These are phyloP conservation scores for Xestobium rufovillosum DNA, from an alignment of 2,888 invertebrate species.

Conservation along the genomic window DNA sequence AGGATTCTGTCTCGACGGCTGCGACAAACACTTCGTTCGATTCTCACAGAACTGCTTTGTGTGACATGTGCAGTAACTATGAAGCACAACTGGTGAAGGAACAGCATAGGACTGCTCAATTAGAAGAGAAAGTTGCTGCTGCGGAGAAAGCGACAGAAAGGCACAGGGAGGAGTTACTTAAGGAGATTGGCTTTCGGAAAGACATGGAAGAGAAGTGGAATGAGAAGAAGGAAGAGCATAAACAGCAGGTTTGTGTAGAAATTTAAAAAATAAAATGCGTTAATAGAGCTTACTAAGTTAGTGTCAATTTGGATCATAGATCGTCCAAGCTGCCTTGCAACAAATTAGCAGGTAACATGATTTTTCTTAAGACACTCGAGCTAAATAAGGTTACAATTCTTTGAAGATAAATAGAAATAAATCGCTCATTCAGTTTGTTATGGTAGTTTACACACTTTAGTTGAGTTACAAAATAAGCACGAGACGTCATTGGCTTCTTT, in stretches of 20 bases:
- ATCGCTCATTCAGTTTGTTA: too few relatives aligned
- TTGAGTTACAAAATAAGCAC: too few relatives aligned
- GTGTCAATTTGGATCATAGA: too few relatives aligned
- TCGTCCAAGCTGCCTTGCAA: too few relatives aligned
- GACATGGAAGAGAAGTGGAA: constrained; percentile 75
- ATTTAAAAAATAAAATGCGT: constrained; percentile 5
- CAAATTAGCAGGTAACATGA: too few relatives aligned
- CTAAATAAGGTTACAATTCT: too few relatives aligned
- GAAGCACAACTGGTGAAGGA: constrained; percentile 74
- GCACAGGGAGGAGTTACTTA: constrained; percentile 58
- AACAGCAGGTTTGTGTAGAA: constrained; percentile 61
- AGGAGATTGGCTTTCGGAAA: constrained; percentile 64
- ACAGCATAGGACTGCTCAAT: constrained; percentile 53
- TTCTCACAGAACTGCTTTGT: constrained; percentile 41
- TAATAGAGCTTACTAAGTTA: too few relatives aligned
- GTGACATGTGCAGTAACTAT: constrained; percentile 85
- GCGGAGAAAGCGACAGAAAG: constrained; percentile 52
- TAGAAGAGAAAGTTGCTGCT: constrained; percentile 42
- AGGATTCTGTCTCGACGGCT: too few relatives aligned
- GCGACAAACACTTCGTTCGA: constrained; percentile 37
- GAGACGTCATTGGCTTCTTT: too few relatives aligned
- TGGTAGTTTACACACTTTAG: too few relatives aligned
- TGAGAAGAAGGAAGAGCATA: constrained; percentile 65
- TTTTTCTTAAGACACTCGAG: too few relatives aligned
- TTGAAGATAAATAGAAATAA: too few relatives aligned